phyloP scores from a whole-genome alignment of 2,888 invertebrate genomes.

The Cheilosia grossa region DNA sequence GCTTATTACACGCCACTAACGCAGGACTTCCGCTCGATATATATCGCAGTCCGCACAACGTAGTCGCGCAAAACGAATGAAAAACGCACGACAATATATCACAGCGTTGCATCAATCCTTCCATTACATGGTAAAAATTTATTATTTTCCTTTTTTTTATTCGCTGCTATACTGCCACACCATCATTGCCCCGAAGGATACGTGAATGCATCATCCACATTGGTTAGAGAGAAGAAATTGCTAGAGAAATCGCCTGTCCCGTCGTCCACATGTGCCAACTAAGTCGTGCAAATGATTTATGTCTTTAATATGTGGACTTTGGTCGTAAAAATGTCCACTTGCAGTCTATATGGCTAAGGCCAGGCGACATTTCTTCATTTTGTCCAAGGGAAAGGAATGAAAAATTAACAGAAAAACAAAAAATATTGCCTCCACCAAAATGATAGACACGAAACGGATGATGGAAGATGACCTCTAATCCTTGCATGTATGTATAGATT shows the following conservation, averaged over 20 bases:
- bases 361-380: slow-evolving; percentile 70
- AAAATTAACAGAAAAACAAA: slow-evolving; percentile 16
- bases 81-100: slow-evolving; percentile 73
- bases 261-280: slow-evolving; percentile 72
- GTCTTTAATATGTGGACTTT: slow-evolving; percentile 74
- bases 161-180: slow-evolving; percentile 10
- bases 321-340: slow-evolving; percentile 74
- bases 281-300: slow-evolving; percentile 75
- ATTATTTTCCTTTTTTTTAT: slow-evolving; percentile 22
- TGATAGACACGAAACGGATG: slow-evolving; percentile 45
- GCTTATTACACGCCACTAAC: slow-evolving; percentile 65
- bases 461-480: slow-evolving; percentile 52
- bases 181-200: slow-evolving; percentile 45
- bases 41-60: slow-evolving; percentile 28
- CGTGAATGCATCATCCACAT: slow-evolving; percentile 69
- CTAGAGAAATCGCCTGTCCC: slow-evolving; percentile 50
- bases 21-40: slow-evolving; percentile 47
- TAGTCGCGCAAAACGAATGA: slow-evolving; percentile 53
- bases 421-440: slow-evolving; percentile 39
- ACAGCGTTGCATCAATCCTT: slow-evolving; percentile 73
- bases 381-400: slow-evolving; percentile 14
- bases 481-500: slow-evolving; percentile 16
- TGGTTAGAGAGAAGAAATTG: slow-evolving; percentile 36
- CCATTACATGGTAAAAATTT: slow-evolving; percentile 71
- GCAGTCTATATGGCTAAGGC: slow-evolving; percentile 69